phyloP scores from a whole-genome alignment of 1,140 invertebrate genomes.

The Cheumatopsyche charites region DNA sequence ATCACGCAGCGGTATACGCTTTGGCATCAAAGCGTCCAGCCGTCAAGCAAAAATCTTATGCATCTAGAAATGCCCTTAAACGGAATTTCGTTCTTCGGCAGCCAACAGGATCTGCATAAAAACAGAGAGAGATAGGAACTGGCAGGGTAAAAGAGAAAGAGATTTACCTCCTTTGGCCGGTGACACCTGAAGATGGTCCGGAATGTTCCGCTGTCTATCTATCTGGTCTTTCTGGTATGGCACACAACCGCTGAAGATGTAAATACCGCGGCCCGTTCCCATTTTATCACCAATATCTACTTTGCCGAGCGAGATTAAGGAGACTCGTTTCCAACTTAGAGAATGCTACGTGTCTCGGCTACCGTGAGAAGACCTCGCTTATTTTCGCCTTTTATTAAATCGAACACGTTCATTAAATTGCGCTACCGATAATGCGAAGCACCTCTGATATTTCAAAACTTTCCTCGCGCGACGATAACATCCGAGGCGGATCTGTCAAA shows the following conservation, averaged over 20 bases:
- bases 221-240: constrained; percentile 23
- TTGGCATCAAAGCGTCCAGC: not conserved
- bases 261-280: constrained; percentile 33
- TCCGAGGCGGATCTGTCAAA: no score
- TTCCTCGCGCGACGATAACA: no score
- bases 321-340: constrained; percentile 6
- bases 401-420: not conserved
- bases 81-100: constrained; percentile 23
- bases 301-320: constrained; percentile 25
- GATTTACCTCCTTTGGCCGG: constrained; percentile 23
- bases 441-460: no score
- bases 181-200: constrained; percentile 33
- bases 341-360: constrained; percentile 21
- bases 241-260: constrained; percentile 29
- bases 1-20: constrained; percentile 7
- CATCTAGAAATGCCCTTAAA: constrained; percentile 32
- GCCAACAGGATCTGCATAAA: constrained; percentile 13
- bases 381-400: constrained; percentile 13
- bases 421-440: not conserved
- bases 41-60: constrained; percentile 27
- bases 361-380: constrained; percentile 16
- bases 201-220: constrained; percentile 25
- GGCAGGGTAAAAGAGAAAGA: not conserved
- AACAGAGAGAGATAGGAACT: not conserved
- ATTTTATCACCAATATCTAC: constrained; percentile 34